phyloP scores from a whole-genome alignment of 37 sponge, comb jelly and placozoan genomes.

The Ephydatia muelleri region DNA sequence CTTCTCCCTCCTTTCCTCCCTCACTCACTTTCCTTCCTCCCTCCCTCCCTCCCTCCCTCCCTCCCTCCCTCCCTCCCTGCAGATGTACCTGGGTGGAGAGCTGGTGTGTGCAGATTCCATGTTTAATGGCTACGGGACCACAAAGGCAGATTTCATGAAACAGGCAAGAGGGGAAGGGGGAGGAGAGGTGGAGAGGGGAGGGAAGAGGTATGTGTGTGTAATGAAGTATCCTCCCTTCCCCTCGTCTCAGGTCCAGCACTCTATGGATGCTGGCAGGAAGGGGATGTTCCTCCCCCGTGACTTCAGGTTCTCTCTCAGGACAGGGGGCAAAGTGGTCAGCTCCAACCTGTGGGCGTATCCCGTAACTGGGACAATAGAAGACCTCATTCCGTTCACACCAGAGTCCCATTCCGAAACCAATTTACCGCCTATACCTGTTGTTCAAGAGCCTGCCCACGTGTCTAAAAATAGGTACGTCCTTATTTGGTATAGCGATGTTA shows the following conservation, averaged over 20 bases:
- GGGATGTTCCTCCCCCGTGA: slow-evolving; percentile 57
- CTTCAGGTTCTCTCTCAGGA: slow-evolving; percentile 45
- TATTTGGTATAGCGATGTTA: not conserved
- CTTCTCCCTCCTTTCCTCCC: no score
- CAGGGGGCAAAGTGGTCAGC: slow-evolving; percentile 28
- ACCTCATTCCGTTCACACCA: slow-evolving; percentile 48
- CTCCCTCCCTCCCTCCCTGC: not conserved
- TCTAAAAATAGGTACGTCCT: not conserved
- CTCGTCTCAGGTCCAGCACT: slow-evolving; percentile 49
- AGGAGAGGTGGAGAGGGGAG: not conserved
- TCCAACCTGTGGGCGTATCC: slow-evolving; percentile 58
- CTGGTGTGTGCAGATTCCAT: slow-evolving; percentile 82
- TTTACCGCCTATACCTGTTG: not conserved
- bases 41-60: not conserved
- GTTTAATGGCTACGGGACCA: slow-evolving; percentile 94
- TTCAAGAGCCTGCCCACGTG: not conserved
- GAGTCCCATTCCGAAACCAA: slow-evolving; percentile 15
- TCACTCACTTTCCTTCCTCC: not conserved
- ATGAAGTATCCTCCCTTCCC: no score
- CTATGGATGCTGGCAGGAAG: slow-evolving; percentile 20
- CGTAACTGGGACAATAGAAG: slow-evolving; percentile 27
- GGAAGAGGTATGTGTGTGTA: slow-evolving; percentile 28
- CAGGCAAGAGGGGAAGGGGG: slow-evolving; percentile 61
- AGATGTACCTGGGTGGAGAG: slow-evolving; percentile 81
- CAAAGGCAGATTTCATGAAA: slow-evolving; percentile 88